Conservation (phyloP, 1,140 invertebrate species). For the Melanaphis sacchari region DNA sequence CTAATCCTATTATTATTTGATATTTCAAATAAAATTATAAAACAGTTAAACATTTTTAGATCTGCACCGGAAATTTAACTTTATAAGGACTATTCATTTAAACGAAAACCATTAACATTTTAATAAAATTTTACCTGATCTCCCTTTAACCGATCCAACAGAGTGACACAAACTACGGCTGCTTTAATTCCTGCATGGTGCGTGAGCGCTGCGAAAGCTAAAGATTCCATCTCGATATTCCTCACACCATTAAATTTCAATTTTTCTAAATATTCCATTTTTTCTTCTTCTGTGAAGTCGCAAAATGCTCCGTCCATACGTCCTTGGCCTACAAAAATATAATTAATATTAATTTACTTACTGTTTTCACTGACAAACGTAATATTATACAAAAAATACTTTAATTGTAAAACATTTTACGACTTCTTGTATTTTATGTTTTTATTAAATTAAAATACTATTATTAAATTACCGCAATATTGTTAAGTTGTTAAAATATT, state of each 20-base stretch:
- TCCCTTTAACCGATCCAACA: constrained; percentile 91
- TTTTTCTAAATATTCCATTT: constrained; percentile 84
- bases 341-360: neutral
- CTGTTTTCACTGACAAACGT: neutral
- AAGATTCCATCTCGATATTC: constrained; percentile 98
- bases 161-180: constrained; percentile 90
- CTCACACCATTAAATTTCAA: constrained; percentile 81
- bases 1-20: too few relatives aligned
- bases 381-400: neutral
- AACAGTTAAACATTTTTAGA: too few relatives aligned
- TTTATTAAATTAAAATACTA: neutral
- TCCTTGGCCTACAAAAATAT: constrained; percentile 66
- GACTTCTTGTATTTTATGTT: neutral
- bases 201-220: constrained; percentile 91
- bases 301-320: constrained; percentile 97
- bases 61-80: neutral
- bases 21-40: too few relatives aligned
- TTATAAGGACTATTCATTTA: neutral
- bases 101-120: neutral
- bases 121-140: constrained; percentile 80
- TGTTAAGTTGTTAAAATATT: neutral
- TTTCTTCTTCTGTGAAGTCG: constrained; percentile 88
- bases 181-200: constrained; percentile 93
- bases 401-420: neutral
- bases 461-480: neutral